Conservation (phyloP, 1,140 invertebrate genomes). For the Scylla paramamosain region DNA sequence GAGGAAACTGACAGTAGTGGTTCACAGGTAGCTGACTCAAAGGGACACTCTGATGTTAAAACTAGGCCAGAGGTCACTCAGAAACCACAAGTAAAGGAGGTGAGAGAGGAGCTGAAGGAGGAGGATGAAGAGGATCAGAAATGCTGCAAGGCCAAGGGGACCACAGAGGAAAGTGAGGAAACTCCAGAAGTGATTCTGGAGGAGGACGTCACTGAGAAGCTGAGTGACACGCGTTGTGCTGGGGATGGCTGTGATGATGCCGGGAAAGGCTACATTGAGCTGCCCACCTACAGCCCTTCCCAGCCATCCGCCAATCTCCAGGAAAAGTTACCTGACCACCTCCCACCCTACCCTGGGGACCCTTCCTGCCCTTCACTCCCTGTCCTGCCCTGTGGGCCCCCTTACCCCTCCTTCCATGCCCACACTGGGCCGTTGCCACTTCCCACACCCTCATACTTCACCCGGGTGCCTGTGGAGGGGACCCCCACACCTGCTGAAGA, state of each 20-base stretch:
- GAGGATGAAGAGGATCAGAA: not conserved
- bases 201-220: not conserved
- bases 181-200: not conserved
- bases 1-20: not conserved
- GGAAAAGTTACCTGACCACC: not conserved
- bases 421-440: not conserved
- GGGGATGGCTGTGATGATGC: slow-evolving; percentile 54
- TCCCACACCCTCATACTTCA: not conserved
- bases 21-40: not conserved
- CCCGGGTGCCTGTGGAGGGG: not conserved
- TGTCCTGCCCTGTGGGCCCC: not conserved
- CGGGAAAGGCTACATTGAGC: slow-evolving; percentile 61
- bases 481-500: not conserved
- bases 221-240: slow-evolving; percentile 17
- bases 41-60: not conserved
- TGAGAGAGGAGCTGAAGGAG: not conserved
- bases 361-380: not conserved
- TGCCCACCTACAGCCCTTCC: slow-evolving; percentile 44
- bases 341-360: not conserved
- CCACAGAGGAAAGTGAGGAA: not conserved
- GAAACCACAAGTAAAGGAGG: not conserved
- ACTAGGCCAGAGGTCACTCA: not conserved
- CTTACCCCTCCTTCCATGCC: not conserved
- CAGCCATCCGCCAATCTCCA: not conserved
- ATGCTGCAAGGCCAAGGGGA: not conserved